Base-by-base conservation (phyloP, 1,140 invertebrate species). In the Macrostomum lignano region DNA sequence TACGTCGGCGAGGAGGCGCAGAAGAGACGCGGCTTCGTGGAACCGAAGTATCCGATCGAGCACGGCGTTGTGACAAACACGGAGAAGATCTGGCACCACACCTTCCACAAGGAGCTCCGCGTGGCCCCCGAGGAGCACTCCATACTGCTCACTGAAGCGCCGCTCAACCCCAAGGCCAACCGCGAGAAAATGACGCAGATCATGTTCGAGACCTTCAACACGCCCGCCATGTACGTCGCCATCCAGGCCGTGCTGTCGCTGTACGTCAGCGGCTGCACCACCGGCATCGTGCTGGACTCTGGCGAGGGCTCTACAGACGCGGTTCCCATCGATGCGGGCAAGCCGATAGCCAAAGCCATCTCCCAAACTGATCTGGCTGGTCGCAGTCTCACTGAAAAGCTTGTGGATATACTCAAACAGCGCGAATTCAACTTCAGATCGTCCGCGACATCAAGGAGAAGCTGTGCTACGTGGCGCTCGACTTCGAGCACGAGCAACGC, bases 281-380 rank as follows among this genome's bases (percentile, higher is more conserved):
- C 74, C 44, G 74, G 74, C 68, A 74, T 78, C 78, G 84, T 62
- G 78, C n/a, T n/a, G n/a, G n/a, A n/a, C n/a, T n/a, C n/a, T n/a
- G n/a, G n/a, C n/a, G n/a, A n/a, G n/a, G n/a, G n/a, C n/a, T n/a
- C n/a, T n/a, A n/a, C n/a, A n/a, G n/a, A n/a, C n/a, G n/a, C n/a
- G n/a, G n/a, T n/a, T n/a, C n/a, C n/a, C n/a, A n/a, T n/a, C n/a
- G n/a, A n/a, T n/a, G n/a, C n/a, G n/a, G n/a, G n/a, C n/a, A n/a
- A n/a, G n/a, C n/a, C n/a, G n/a, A n/a, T n/a, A n/a, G n/a, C n/a
- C n/a, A n/a, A n/a, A n/a, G n/a, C n/a, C n/a, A n/a, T n/a, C n/a
- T n/a, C n/a, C n/a, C n/a, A n/a, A n/a, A n/a, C n/a, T n/a, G n/a
- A 24, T n/a, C 13, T 24, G 23, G 23, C 23, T n/a, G 23, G 23